Conservation (phyloP, 2,113 vertebrate genomes). For the Platysteira castanea region DNA sequence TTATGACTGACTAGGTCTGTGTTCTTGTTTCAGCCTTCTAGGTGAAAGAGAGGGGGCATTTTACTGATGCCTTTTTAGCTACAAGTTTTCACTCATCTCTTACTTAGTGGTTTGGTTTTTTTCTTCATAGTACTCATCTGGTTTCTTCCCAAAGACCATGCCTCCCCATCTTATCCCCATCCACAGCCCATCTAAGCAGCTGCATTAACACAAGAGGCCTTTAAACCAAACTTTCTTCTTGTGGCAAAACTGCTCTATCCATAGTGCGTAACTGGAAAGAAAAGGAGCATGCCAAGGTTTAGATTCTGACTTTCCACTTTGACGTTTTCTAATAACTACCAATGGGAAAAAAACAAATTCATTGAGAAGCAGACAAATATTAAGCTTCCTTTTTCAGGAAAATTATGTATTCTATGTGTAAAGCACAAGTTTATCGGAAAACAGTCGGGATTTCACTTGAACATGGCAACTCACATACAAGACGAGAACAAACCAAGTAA, state of each 20-base stretch:
- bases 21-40: background rate
- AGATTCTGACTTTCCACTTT: background rate
- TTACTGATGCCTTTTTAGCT: background rate
- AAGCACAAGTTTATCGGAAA: background rate
- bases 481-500: background rate
- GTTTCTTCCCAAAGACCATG: background rate
- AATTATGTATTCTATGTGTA: background rate
- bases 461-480: background rate
- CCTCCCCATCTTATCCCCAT: background rate
- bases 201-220: background rate
- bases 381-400: background rate
- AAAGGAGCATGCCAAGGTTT: background rate
- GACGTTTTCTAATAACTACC: background rate
- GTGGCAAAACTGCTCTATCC: background rate
- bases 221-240: background rate
- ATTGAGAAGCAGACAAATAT: background rate
- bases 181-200: background rate
- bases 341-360: background rate
- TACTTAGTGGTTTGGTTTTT: background rate
- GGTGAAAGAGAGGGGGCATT: background rate
- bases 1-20: background rate
- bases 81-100: background rate
- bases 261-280: background rate
- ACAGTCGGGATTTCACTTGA: background rate
- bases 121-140: background rate